phyloP scores from a whole-genome alignment of 2,113 vertebrate species.

The Heptranchias perlo region DNA sequence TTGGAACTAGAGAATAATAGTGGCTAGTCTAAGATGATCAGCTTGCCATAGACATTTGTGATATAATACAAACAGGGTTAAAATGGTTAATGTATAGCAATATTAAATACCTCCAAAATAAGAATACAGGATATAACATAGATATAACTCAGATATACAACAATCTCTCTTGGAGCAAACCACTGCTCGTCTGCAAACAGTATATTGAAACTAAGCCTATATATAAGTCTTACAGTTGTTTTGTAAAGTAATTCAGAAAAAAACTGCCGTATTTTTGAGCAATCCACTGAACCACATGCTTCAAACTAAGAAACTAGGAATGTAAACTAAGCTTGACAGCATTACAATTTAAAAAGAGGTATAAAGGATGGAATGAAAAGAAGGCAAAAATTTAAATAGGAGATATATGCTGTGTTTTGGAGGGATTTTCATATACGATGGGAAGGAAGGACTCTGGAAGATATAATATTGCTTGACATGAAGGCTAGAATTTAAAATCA shows the following conservation, averaged over 20 bases:
- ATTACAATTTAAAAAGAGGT: neutral
- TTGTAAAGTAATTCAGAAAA: constrained; percentile 14
- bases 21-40: neutral
- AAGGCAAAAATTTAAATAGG: neutral
- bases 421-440: too few species aligned
- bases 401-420: neutral
- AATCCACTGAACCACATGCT: neutral
- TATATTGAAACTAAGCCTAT: too few species aligned
- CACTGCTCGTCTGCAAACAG: neutral
- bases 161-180: neutral
- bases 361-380: neutral
- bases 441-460: neutral
- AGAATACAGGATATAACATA: neutral
- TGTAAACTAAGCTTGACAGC: neutral
- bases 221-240: neutral
- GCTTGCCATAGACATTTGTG: neutral
- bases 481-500: neutral
- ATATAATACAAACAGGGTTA: neutral
- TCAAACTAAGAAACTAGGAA: neutral
- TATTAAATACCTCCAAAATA: neutral
- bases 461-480: neutral
- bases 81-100: neutral
- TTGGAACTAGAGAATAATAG: neutral
- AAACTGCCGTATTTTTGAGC: neutral
- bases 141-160: neutral